Conservation (phyloP, 2,797 vertebrate species). For the Tapera naevia region DNA sequence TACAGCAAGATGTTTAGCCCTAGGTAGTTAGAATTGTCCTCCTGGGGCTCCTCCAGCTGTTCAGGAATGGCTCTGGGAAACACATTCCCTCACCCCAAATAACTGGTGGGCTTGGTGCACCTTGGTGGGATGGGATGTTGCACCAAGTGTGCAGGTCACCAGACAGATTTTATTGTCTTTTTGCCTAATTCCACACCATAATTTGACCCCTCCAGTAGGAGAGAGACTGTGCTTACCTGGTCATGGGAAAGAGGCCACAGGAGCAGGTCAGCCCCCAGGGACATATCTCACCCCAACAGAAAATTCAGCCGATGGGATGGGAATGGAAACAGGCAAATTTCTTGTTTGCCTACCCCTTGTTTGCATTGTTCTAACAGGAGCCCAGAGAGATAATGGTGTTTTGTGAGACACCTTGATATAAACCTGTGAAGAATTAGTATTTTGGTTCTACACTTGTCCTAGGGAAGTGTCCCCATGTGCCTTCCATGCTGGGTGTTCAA, state of each 20-base stretch:
- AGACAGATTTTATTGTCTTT: background rate
- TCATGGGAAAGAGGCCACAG: background rate
- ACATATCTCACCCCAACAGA: rapidly evolving
- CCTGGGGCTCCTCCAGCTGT: background rate
- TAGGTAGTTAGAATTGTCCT: background rate
- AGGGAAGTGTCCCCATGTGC: background rate
- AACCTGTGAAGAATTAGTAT: background rate
- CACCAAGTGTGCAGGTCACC: no score
- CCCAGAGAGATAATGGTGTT: background rate
- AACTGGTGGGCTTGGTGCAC: rapidly evolving
- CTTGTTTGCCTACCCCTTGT: background rate
- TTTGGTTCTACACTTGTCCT: background rate
- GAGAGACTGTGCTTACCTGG: background rate
- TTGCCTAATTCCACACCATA: background rate
- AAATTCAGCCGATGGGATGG: background rate
- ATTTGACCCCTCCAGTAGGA: background rate
- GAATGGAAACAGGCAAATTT: background rate
- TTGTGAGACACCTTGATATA: background rate
- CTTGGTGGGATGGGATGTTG: rapidly evolving
- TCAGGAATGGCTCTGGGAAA: background rate
- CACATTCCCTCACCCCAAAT: rapidly evolving
- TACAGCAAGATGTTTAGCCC: background rate
- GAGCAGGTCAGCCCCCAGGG: background rate
- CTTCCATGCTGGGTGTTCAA: background rate
- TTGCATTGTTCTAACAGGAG: background rate